Evolutionary conservation across 2,888 invertebrate genomes (phyloP), one percentile per base, ranked within the genome.

Genomic region (Odontocerum albicorne): DNA sequence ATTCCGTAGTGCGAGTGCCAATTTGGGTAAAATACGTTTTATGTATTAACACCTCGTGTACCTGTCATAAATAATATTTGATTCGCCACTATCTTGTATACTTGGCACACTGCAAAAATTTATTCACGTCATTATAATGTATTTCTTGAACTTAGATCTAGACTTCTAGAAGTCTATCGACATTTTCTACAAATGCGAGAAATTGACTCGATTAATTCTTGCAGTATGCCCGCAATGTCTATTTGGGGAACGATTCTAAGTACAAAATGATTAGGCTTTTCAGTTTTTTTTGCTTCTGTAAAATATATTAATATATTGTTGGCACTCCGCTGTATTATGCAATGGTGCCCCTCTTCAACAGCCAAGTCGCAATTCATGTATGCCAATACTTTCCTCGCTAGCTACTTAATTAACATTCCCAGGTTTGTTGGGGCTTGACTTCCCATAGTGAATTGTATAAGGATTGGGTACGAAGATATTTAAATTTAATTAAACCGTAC

Each of bases 381-480:
- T 6, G 22, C 27, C 38, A 39, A 49, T 38, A 49, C 38, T 38
- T 22, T 22, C 32, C 17, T 22, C 39, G 15, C 32, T 47, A 54
- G 49, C 40, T 49, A 49, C 38, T 45, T 55, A 40, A 32, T 43
- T 51, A 36, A 61, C 60, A 61, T 61, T 61, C 60, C 60, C 49
- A 45, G 58, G 49, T 47, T 54, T 56, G 50, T 58, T 35, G 50
- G 39, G 42, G 43, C 56, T 54, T 32, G 47, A 19, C 39, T 43
- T 53, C 58, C 56, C 56, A 52, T 59, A 58, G 58, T 61, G 61
- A 58, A 61, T 46, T 59, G 58, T 49, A 46, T 43, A 33, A 49
- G 36, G 45, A 59, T 31, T 49, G 53, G 43, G 47, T 57, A 42
- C 36, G 58, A 44, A 55, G 57, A 53, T 58, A 58, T 58, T 52